phyloP scores from a whole-genome alignment of 1,140 invertebrate genomes.

The Trachelipus rathkii region DNA sequence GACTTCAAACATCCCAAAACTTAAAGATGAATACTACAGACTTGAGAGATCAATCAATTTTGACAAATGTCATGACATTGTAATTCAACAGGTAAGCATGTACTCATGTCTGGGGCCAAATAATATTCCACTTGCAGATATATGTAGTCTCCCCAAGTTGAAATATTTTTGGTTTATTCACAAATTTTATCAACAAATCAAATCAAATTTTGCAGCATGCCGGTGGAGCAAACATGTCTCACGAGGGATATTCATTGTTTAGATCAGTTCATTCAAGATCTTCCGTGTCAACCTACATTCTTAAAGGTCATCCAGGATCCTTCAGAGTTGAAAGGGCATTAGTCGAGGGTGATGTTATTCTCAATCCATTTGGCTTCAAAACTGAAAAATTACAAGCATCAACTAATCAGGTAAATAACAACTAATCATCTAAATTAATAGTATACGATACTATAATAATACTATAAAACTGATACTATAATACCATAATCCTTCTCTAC shows the following conservation, averaged over 20 bases:
- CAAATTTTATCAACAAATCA: too few relatives aligned
- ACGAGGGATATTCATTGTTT: background rate
- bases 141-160: background rate
- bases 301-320: background rate
- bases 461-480: too few relatives aligned
- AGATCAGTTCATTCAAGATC: background rate
- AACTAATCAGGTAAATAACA: background rate
- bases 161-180: background rate
- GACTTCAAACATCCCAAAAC: background rate
- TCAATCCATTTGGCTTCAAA: background rate
- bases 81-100: background rate
- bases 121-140: background rate
- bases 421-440: too few relatives aligned
- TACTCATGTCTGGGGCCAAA: too few relatives aligned
- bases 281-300: background rate
- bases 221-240: background rate
- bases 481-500: too few relatives aligned
- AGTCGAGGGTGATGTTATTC: background rate
- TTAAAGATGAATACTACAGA: background rate
- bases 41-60: background rate
- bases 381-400: background rate
- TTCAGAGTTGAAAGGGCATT: background rate
- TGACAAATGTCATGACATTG: background rate
- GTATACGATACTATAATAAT: too few relatives aligned
- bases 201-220: background rate